A percentile compares a stretch with the other conserved stretches of the same genome.
phyloP scores from a whole-genome alignment of 2,797 vertebrate species.

The Platyrinchus mystaceus region DNA sequence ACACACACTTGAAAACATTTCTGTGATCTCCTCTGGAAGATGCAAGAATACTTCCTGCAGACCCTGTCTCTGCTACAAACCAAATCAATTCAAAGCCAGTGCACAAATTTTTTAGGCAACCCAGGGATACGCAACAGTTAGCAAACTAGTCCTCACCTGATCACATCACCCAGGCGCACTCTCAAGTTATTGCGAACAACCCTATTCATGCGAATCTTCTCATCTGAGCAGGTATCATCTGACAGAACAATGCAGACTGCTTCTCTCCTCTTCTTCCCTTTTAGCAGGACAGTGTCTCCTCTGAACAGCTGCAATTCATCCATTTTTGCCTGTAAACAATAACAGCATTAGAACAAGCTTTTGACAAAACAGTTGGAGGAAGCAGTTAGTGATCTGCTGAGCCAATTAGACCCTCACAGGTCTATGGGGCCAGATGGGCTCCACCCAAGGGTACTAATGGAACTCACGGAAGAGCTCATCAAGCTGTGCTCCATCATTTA shows the following conservation, averaged over 20 bases:
- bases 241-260: slow-evolving; percentile 97
- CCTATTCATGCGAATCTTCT: slow-evolving; percentile 99
- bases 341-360: neutral
- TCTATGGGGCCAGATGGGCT: neutral
- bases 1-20: neutral
- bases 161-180: slow-evolving; percentile 94
- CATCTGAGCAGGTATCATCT: slow-evolving; percentile 96
- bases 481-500: neutral
- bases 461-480: neutral
- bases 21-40: neutral
- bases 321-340: slow-evolving; percentile 89
- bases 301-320: slow-evolving; percentile 97
- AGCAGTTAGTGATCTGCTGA: neutral
- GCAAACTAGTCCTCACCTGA: slow-evolving; percentile 81
- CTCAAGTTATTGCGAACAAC: slow-evolving; percentile 98
- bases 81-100: neutral
- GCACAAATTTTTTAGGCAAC: neutral
- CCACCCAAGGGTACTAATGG: neutral
- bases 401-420: neutral
- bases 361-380: slow-evolving; percentile 11
- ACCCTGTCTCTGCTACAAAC: neutral
- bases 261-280: slow-evolving; percentile 97
- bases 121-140: neutral
- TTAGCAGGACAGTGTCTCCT: slow-evolving; percentile 96
- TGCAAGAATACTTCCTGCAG: neutral